These are phyloP conservation scores for Dolichopus griseipennis DNA, from an alignment of 2,888 invertebrate genomes.

Conservation along the genomic window DNA sequence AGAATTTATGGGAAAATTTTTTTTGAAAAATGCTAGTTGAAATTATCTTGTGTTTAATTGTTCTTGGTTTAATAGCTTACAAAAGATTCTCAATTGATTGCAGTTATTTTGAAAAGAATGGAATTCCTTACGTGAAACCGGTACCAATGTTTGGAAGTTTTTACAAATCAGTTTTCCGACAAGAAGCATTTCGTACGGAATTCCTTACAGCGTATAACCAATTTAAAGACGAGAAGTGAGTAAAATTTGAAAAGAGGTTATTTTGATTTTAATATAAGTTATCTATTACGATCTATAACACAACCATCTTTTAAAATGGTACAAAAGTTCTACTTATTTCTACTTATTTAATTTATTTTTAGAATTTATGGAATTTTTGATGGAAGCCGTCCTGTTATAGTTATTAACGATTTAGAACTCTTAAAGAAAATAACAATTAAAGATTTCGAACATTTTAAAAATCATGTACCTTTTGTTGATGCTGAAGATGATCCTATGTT, in stretches of 20 bases:
- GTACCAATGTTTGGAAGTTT: constrained; percentile 30
- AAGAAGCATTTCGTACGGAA: constrained; percentile 17
- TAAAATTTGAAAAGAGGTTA: not conserved
- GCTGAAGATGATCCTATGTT: constrained; percentile 46
- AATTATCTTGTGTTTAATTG: not conserved
- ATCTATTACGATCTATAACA: no score
- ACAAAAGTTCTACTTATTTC: no score
- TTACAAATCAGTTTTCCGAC: constrained; percentile 19
- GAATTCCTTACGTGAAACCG: constrained; percentile 28
- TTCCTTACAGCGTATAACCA: constrained; percentile 22
- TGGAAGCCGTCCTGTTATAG: constrained; percentile 36
- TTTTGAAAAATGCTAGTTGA: not conserved
- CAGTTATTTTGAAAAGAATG: constrained; percentile 27
- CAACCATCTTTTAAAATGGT: no score
- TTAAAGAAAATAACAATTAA: constrained; percentile 48
- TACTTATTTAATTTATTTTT: not conserved
- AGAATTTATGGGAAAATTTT: no score
- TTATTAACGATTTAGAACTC: constrained; percentile 47
- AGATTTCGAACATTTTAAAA: constrained; percentile 49
- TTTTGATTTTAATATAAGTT: no score
- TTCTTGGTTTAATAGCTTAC: constrained; percentile 23
- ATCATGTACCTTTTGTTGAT: constrained; percentile 44
- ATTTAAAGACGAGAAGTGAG: constrained; percentile 4
- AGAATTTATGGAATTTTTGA: constrained; percentile 46
- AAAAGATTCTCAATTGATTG: constrained; percentile 30